Evolutionary conservation across 2,797 vertebrate species (phyloP).

Genomic region (Philypnodon macrostomus): DNA sequence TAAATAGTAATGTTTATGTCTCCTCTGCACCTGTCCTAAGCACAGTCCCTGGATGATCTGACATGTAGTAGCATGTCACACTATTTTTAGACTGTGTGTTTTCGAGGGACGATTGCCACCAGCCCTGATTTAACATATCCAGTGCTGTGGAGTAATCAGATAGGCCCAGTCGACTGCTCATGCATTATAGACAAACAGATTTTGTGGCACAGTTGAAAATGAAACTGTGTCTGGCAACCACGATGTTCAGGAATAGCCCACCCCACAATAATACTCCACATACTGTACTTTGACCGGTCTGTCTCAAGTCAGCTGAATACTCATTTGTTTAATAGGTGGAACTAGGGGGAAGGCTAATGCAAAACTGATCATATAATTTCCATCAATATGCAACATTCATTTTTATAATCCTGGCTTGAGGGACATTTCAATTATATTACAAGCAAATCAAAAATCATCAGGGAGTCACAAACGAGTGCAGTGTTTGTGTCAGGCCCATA

Average conservation of each 20-base stretch:
- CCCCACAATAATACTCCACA: too few relatives aligned
- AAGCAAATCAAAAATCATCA: too few relatives aligned
- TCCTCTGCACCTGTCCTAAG: slow-evolving; percentile 30
- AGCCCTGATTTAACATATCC: slow-evolving; percentile 47
- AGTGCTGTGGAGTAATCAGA: slow-evolving; percentile 59
- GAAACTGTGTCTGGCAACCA: slow-evolving; percentile 28
- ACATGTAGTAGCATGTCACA: slow-evolving; percentile 39
- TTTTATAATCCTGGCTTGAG: too few relatives aligned
- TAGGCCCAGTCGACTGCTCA: slow-evolving; percentile 28
- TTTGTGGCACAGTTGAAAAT: slow-evolving; percentile 35
- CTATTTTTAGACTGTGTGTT: slow-evolving; percentile 36
- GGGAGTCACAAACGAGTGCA: too few relatives aligned
- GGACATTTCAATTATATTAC: too few relatives aligned
- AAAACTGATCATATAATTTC: too few relatives aligned
- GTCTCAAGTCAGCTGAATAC: too few relatives aligned
- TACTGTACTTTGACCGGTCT: too few relatives aligned
- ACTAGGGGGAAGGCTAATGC: too few relatives aligned
- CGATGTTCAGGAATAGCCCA: slow-evolving; percentile 27
- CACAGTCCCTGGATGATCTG: slow-evolving; percentile 39
- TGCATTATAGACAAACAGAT: slow-evolving; percentile 66
- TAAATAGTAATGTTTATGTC: slow-evolving; percentile 30
- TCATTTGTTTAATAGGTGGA: too few relatives aligned
- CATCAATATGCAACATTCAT: too few relatives aligned
- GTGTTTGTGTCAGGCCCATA: too few relatives aligned
- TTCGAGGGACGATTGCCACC: slow-evolving; percentile 30